Conservation (phyloP, 2,113 vertebrate species). For the Tragelaphus imberbis region DNA sequence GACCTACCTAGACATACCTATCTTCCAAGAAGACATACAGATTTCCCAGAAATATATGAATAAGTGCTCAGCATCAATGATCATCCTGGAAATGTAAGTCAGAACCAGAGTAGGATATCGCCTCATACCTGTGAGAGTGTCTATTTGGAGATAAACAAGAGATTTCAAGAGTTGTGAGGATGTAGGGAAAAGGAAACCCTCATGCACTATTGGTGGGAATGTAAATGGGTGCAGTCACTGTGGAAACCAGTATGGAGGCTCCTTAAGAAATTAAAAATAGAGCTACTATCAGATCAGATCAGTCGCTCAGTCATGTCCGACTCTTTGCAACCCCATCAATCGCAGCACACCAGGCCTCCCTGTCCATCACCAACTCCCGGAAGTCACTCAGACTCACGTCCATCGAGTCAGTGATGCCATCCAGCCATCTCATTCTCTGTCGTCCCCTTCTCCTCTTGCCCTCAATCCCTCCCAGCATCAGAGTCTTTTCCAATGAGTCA, state of each 20-base stretch:
- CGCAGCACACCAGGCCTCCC: too few relatives aligned
- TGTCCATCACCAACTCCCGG: too few relatives aligned
- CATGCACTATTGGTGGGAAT: not conserved
- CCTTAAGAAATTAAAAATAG: not conserved
- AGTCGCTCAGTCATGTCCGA: too few relatives aligned
- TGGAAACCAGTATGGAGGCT: not conserved
- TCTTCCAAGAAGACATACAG: not conserved
- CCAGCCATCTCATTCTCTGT: too few relatives aligned
- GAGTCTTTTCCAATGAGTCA: too few relatives aligned
- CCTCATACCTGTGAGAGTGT: not conserved
- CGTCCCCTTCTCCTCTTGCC: too few relatives aligned
- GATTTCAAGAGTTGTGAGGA: not conserved
- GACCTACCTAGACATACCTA: not conserved
- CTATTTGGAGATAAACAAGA: not conserved
- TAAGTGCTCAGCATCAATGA: not conserved
- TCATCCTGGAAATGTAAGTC: not conserved
- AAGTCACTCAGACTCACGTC: too few relatives aligned
- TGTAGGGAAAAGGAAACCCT: not conserved
- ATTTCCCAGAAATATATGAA: not conserved
- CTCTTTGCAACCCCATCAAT: too few relatives aligned
- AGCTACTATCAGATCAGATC: not conserved
- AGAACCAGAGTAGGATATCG: not conserved
- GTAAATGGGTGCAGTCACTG: not conserved
- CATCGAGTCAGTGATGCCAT: too few relatives aligned
- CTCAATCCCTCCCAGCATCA: too few relatives aligned